Conservation (phyloP, 2,113 vertebrate genomes). For the Trichomycterus rosablanca region DNA sequence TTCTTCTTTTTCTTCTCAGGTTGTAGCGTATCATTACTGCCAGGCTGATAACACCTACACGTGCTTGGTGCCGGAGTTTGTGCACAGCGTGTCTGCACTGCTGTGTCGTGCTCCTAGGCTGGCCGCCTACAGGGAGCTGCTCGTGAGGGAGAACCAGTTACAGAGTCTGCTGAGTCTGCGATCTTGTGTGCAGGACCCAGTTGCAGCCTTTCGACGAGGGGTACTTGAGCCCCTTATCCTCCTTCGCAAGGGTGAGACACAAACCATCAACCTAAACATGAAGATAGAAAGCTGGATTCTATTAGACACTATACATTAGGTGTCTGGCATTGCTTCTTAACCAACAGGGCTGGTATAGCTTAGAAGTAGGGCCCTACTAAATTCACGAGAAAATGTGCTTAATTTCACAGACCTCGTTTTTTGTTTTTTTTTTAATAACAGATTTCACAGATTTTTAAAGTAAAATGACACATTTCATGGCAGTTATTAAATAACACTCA, state of each 20-base stretch:
- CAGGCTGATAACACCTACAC: slow-evolving; percentile 98
- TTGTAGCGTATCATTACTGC: slow-evolving; percentile 96
- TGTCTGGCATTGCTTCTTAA: too few relatives aligned
- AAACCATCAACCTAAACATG: too few relatives aligned
- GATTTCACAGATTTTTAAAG: too few relatives aligned
- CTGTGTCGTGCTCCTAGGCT: slow-evolving; percentile 84
- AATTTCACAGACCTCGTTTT: too few relatives aligned
- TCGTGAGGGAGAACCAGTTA: slow-evolving; percentile 81
- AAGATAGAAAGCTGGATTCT: too few relatives aligned
- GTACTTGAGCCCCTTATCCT: slow-evolving; percentile 81
- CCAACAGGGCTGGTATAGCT: too few relatives aligned
- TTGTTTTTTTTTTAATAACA: too few relatives aligned
- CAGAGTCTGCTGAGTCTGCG: slow-evolving; percentile 90
- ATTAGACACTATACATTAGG: too few relatives aligned
- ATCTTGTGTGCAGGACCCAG: slow-evolving; percentile 93
- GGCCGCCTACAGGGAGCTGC: slow-evolving; percentile 79
- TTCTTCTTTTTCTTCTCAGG: slow-evolving; percentile 67
- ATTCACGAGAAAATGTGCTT: too few relatives aligned
- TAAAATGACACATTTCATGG: too few relatives aligned
- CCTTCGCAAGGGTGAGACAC: slow-evolving; percentile 80
- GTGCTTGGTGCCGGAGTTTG: slow-evolving; percentile 93
- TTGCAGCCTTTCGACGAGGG: slow-evolving; percentile 81
- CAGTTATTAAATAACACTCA: too few relatives aligned
- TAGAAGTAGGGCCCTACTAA: too few relatives aligned
- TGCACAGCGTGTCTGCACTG: slow-evolving; percentile 90